These are phyloP conservation scores for Tetropium fuscum DNA, from an alignment of 2,888 invertebrate genomes.

Conservation along the genomic window DNA sequence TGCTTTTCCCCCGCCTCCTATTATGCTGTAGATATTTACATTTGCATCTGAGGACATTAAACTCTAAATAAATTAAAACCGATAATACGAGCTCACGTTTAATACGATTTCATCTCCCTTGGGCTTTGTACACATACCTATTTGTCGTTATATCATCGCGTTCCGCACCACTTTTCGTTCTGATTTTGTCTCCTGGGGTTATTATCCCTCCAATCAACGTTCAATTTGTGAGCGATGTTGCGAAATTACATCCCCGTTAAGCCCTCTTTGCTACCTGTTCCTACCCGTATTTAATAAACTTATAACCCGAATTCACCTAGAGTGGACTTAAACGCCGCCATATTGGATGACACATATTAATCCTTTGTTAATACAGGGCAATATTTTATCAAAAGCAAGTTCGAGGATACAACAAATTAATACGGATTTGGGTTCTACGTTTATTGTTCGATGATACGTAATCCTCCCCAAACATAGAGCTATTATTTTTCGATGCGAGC, in stretches of 20 bases:
- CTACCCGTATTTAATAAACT: conserved; percentile 2
- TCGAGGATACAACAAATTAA: no score
- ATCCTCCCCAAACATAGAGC: no score
- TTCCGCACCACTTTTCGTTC: conserved; percentile 31
- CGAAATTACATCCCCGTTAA: conserved; percentile 23
- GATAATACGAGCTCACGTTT: conserved; percentile 22
- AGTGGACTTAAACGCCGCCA: no score
- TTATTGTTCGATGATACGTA: no score
- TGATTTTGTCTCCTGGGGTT: conserved; percentile 42
- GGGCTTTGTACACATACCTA: conserved; percentile 30
- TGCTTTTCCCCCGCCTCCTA: no score
- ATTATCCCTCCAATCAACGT: conserved; percentile 45
- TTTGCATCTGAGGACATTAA: conserved; percentile 5
- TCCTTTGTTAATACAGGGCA: no score
- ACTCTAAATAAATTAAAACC: conserved; percentile 29
- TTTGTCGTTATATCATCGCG: conserved; percentile 39
- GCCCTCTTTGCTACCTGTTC: conserved; percentile 15
- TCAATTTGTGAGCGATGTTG: conserved; percentile 30
- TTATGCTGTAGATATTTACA: background rate
- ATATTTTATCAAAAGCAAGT: no score
- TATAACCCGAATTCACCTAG: no score
- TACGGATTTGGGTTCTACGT: no score
- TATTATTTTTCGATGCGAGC: no score
- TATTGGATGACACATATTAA: no score
- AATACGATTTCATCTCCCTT: conserved; percentile 32